Evolutionary conservation across 2,888 invertebrate species (phyloP).

Genomic region (Eupithecia tripunctaria): DNA sequence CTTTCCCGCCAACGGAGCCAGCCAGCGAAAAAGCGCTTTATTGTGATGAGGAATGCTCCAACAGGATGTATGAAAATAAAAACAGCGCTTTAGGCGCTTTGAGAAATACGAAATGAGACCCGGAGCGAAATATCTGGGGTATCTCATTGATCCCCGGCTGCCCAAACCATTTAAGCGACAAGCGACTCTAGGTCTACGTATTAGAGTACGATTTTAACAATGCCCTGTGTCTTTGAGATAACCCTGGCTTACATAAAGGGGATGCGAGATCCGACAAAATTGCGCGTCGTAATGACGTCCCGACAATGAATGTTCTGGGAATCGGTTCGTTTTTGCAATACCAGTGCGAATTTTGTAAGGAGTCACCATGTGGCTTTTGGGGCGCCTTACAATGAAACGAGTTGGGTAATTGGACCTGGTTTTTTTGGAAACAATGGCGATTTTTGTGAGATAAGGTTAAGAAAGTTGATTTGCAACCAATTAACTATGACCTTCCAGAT

Average conservation of each 20-base stretch:
- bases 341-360: conserved; percentile 74
- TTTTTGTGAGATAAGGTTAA: conserved; percentile 14
- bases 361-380: conserved; percentile 65
- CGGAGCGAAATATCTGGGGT: conserved; percentile 76
- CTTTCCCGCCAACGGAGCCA: conserved; percentile 54
- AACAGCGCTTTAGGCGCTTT: conserved; percentile 57
- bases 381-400: conserved; percentile 52
- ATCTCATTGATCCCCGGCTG: conserved; percentile 69
- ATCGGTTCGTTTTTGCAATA: conserved; percentile 72
- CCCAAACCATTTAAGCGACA: conserved; percentile 42
- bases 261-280: conserved; percentile 77
- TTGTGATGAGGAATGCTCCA: conserved; percentile 22
- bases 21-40: conserved; percentile 61
- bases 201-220: conserved; percentile 48
- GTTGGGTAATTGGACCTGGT: conserved; percentile 36
- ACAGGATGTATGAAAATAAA: conserved; percentile 49
- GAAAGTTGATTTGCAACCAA: conserved; percentile 17
- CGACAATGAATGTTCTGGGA: conserved; percentile 81
- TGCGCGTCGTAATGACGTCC: conserved; percentile 73
- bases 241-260: conserved; percentile 79
- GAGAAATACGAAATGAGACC: conserved; percentile 62
- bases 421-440: conserved; percentile 33
- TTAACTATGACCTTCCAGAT: background rate
- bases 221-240: conserved; percentile 58
- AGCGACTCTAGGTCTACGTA: background rate